Percentiles rank a stretch among this genome's conserved stretches.
These are phyloP conservation scores for Eclectus roratus DNA, from an alignment of 2,113 vertebrate genomes.

Conservation along the genomic window DNA sequence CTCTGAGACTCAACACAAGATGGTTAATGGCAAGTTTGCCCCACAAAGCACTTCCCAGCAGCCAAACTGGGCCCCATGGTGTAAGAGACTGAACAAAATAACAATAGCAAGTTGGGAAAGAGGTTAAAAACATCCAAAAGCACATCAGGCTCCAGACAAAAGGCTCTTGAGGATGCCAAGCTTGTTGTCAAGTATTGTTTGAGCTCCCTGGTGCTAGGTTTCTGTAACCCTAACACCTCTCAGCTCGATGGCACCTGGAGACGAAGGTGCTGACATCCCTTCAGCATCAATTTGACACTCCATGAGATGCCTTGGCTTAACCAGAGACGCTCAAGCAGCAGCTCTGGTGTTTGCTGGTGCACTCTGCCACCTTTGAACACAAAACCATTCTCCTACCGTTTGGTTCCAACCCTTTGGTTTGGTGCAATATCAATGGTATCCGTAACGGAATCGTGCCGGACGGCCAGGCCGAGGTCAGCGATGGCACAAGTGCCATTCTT, in stretches of 20 bases:
- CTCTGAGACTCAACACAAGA: not conserved
- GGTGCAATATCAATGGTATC: slow-evolving; percentile 98
- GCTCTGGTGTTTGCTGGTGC: not conserved
- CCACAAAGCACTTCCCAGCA: not conserved
- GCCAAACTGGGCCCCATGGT: not conserved
- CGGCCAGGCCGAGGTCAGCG: slow-evolving; percentile 94
- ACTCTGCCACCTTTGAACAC: fast-evolving
- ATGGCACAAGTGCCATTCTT: slow-evolving; percentile 96
- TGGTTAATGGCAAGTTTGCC: fast-evolving
- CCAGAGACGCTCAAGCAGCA: not conserved
- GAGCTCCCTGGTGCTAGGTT: not conserved
- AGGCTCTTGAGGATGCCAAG: not conserved
- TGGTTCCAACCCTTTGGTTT: slow-evolving; percentile 96
- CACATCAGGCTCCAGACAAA: not conserved
- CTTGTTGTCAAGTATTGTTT: fast-evolving
- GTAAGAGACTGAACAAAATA: fast-evolving
- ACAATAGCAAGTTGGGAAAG: not conserved
- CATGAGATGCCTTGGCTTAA: not conserved
- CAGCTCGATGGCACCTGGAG: not conserved
- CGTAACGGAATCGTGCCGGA: slow-evolving; percentile 92
- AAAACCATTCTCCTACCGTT: slow-evolving; percentile 77
- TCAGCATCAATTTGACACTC: not conserved
- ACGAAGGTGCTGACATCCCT: fast-evolving
- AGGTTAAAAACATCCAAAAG: not conserved
- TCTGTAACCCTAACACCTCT: not conserved